Percentiles rank a stretch among this genome's conserved stretches.
Evolutionary conservation across 2,888 invertebrate genomes (phyloP).

Genomic region (Nudaria mundana): DNA sequence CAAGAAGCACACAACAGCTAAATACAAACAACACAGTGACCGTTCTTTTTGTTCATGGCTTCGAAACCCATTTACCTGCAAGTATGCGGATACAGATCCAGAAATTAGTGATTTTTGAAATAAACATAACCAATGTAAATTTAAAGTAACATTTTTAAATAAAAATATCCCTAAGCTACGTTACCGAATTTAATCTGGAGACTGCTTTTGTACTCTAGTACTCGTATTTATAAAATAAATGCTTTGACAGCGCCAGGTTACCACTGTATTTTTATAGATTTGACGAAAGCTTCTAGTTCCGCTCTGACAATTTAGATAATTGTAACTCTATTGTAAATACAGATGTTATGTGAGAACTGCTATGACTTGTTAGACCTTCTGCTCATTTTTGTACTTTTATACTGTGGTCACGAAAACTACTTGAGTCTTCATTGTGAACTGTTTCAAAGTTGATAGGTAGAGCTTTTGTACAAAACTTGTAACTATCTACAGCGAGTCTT

Average conservation of each 20-base stretch:
- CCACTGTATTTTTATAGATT: slow-evolving; percentile 77
- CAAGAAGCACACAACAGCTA: slow-evolving; percentile 80
- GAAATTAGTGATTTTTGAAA: slow-evolving; percentile 84
- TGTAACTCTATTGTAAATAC: slow-evolving; percentile 55
- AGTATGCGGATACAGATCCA: slow-evolving; percentile 87
- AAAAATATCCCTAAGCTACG: slow-evolving; percentile 73
- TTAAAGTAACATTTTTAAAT: slow-evolving; percentile 48
- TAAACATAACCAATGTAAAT: slow-evolving; percentile 37
- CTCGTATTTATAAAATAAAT: slow-evolving; percentile 66
- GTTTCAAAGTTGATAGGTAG: slow-evolving; percentile 30
- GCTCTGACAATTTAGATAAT: slow-evolving; percentile 36
- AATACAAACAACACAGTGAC: slow-evolving; percentile 86
- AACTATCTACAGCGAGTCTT: slow-evolving; percentile 58
- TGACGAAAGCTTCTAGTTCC: slow-evolving; percentile 56
- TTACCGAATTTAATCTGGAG: slow-evolving; percentile 83
- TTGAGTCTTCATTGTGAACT: slow-evolving; percentile 31
- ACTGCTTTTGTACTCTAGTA: slow-evolving; percentile 79
- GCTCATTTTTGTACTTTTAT: slow-evolving; percentile 79
- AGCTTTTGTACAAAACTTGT: slow-evolving; percentile 42
- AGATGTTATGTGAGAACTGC: slow-evolving; percentile 52
- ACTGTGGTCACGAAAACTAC: slow-evolving; percentile 44
- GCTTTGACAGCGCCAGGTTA: slow-evolving; percentile 73
- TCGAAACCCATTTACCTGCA: slow-evolving; percentile 88
- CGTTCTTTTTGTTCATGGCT: slow-evolving; percentile 89
- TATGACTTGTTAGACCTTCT: slow-evolving; percentile 47